These are phyloP conservation scores for Hyaena hyaena DNA, from an alignment of 2,113 vertebrate genomes.

Conservation along the genomic window DNA sequence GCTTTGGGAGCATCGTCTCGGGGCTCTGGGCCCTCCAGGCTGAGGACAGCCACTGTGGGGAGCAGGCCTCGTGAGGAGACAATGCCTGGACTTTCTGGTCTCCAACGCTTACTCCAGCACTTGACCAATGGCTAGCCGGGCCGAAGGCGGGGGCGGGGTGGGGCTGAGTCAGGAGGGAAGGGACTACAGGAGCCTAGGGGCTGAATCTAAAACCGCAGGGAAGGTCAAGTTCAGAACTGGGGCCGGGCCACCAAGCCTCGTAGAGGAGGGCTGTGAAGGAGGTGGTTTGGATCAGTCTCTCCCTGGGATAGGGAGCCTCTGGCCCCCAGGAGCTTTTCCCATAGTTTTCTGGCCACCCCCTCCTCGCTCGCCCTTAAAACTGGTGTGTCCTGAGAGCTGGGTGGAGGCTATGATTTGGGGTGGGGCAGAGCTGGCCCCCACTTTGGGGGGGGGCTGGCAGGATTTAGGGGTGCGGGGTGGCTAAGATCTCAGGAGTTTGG, in stretches of 20 bases:
- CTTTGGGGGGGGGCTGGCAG: background rate
- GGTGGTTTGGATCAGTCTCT: background rate
- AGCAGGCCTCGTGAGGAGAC: background rate
- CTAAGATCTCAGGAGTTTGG: conserved; percentile 67
- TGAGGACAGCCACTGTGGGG: fast-evolving
- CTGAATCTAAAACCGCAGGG: background rate
- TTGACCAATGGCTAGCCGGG: background rate
- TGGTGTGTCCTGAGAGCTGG: background rate
- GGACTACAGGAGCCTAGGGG: background rate
- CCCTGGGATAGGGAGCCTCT: background rate
- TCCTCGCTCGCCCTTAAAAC: background rate
- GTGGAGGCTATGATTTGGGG: background rate
- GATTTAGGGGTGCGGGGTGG: background rate
- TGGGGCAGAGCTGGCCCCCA: background rate
- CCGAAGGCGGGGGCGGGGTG: background rate
- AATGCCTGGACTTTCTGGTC: background rate
- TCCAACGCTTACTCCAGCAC: background rate
- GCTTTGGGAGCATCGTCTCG: background rate
- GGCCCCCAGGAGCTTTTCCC: background rate
- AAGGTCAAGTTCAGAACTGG: background rate
- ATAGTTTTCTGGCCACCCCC: background rate
- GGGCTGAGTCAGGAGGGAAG: background rate
- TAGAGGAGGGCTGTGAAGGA: background rate
- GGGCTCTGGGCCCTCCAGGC: background rate
- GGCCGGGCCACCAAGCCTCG: background rate